Conservation (phyloP, 37 sponge, comb jelly and placozoan species). For the Diacarnus erythraeanus region DNA sequence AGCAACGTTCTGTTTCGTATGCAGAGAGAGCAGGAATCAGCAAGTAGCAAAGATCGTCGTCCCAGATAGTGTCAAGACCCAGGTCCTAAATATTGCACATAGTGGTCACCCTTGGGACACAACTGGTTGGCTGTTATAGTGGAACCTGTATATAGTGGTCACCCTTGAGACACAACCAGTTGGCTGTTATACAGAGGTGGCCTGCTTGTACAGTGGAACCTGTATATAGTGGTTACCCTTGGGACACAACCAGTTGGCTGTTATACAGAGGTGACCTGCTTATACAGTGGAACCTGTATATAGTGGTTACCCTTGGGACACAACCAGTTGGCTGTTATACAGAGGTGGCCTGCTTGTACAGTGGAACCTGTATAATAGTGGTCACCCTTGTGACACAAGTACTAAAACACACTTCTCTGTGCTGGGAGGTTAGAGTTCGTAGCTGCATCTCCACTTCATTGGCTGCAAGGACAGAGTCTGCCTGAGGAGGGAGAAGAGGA, state of each 20-base stretch:
- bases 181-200: no score
- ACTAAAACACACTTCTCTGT: conserved; percentile 49
- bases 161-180: no score
- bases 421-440: conserved; percentile 55
- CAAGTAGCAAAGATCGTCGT: conserved; percentile 82
- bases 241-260: no score
- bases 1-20: conserved; percentile 90
- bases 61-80: conserved; percentile 87
- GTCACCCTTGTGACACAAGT: no score
- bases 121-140: background rate
- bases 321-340: no score
- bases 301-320: no score
- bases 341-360: no score
- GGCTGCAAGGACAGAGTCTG: conserved; percentile 54
- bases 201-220: no score
- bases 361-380: background rate
- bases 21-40: conserved; percentile 87
- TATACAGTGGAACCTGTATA: no score
- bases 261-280: no score
- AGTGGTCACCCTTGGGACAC: background rate
- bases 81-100: conserved; percentile 52
- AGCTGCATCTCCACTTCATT: conserved; percentile 77
- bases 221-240: no score
- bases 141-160: no score
- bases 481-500: conserved; percentile 36